A percentile compares a stretch with the other conserved stretches of the same genome.
Evolutionary conservation across 2,797 vertebrate genomes (phyloP).

Genomic region (Cuniculus paca): DNA sequence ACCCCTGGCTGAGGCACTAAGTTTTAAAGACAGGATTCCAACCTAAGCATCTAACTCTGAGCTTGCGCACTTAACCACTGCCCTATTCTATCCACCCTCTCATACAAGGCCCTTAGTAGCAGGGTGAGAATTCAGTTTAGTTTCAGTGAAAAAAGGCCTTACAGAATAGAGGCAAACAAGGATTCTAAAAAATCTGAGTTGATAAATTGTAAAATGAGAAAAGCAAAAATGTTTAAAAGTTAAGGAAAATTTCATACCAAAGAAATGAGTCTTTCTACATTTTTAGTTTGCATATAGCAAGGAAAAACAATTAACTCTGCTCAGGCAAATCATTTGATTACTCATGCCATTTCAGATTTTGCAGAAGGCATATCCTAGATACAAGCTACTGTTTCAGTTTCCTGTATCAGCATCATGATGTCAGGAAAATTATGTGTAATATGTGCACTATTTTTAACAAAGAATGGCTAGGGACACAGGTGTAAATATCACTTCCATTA

Average conservation of each 20-base stretch:
- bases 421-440: conserved; percentile 46
- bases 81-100: not conserved
- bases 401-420: conserved; percentile 56
- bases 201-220: conserved; percentile 48
- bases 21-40: not conserved
- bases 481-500: conserved; percentile 22
- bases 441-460: not conserved
- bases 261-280: conserved; percentile 72
- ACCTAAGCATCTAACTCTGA: not conserved
- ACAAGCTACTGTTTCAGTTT: conserved; percentile 78
- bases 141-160: not conserved
- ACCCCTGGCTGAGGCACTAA: not conserved
- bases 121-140: not conserved
- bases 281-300: conserved; percentile 57
- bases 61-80: not conserved
- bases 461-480: conserved; percentile 50
- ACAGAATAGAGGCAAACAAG: not conserved
- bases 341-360: conserved; percentile 74
- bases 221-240: conserved; percentile 44
- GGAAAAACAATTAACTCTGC: conserved; percentile 75
- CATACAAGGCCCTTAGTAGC: not conserved
- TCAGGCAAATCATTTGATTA: conserved; percentile 70
- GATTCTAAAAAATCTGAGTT: not conserved
- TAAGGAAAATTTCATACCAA: conserved; percentile 63
- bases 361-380: conserved; percentile 66